Conservation (phyloP, 2,888 invertebrate species). For the Drepana falcataria region DNA sequence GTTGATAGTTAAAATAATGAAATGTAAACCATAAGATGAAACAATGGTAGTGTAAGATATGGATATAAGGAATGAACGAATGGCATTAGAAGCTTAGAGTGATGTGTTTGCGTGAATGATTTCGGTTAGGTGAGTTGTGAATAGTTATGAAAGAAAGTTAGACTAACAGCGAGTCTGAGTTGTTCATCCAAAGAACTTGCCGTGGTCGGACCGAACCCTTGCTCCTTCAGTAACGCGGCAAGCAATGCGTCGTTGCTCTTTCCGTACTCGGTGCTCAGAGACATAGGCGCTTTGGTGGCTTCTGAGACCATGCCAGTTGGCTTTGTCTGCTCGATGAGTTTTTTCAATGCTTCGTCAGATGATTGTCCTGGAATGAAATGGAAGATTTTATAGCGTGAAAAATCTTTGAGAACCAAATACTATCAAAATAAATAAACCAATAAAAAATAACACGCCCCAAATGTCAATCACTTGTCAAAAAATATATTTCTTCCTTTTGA, state of each 20-base stretch:
- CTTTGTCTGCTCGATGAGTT: conserved; percentile 55
- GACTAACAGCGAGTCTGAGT: conserved; percentile 77
- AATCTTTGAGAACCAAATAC: too few relatives aligned
- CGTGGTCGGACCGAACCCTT: conserved; percentile 85
- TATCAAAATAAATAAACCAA: too few relatives aligned
- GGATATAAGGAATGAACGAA: conserved; percentile 7
- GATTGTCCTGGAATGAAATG: conserved; percentile 55
- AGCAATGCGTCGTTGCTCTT: conserved; percentile 84
- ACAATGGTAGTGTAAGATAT: conserved; percentile 3
- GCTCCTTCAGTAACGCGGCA: conserved; percentile 83
- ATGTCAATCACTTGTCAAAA: too few relatives aligned
- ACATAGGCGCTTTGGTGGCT: conserved; percentile 62
- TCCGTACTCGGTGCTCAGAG: conserved; percentile 76
- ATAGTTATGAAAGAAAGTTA: conserved; percentile 24
- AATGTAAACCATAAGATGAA: conserved; percentile 13
- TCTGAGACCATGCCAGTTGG: conserved; percentile 58
- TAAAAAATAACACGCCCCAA: too few relatives aligned
- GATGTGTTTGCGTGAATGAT: conserved; percentile 3
- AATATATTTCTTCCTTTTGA: too few relatives aligned
- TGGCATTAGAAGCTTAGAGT: conserved; percentile 9
- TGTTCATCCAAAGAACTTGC: conserved; percentile 81
- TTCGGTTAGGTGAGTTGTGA: conserved; percentile 12
- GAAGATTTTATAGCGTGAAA: not conserved
- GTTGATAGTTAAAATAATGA: conserved; percentile 16
- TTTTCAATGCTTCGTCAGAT: conserved; percentile 64